Base-by-base conservation (phyloP, 2,113 vertebrate genomes). In the Caretta caretta region DNA sequence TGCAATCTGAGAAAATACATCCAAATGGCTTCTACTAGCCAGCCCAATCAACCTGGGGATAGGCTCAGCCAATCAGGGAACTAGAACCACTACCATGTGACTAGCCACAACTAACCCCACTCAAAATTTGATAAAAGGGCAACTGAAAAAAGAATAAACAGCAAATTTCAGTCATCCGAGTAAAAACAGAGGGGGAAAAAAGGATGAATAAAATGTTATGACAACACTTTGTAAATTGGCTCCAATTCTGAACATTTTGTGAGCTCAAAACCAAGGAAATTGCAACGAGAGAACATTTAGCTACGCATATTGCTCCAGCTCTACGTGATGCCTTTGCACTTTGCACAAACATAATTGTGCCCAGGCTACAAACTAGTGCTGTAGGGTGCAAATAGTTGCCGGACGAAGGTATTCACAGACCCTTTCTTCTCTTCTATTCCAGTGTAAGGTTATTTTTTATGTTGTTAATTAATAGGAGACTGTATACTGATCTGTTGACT, bases 181-280 rank as follows among this genome's bases (percentile, higher is more conserved):
- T 53, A 13, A 20, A 4, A 13, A n/a, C n/a, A 69, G 10, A 42
- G 42, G 42, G 42, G 13, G 12, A 5, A 0, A 0, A 72, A 19
- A 6, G n/a, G 9, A 42, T n/a, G 65, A 22, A 42, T 42, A 50
- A 83, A 86, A 79, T 19, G 6, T 38, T 65, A 50, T 54, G 11
- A 29, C 84, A 51, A 6, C 3, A 31, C 2, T 49, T 57, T 48
- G 38, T 46, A 29, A 57, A 19, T 46, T 59, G 27, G 81, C 25
- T 59, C 25, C 16, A 35, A 11, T 57, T 56, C 42, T 4, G 13
- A 87, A 87, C 42, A 35, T 16, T 31, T 59, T 19, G 9, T n/a
- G 22, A 46, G 72, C 29, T 9, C 10, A 13, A 78, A 31, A 35
- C 27, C 20, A 76, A 16, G 38, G 75, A 27, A 48, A 78, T 78